phyloP scores from a whole-genome alignment of 2,113 vertebrate species.

The Corythornis madagascariensis region DNA sequence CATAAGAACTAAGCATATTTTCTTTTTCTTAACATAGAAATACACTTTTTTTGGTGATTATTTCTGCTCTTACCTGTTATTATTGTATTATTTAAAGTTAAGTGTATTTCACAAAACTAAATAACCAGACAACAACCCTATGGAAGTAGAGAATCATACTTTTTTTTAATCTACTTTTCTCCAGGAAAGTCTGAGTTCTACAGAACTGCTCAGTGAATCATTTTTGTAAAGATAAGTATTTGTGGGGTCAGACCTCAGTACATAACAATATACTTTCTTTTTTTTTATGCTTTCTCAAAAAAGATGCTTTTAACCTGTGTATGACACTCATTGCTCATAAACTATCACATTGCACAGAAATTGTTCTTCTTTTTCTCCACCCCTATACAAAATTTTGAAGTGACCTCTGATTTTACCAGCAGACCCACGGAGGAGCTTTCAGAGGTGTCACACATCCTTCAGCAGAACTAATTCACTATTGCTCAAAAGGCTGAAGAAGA shows the following conservation, averaged over 20 bases:
- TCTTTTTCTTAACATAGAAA: neutral
- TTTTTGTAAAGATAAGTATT: neutral
- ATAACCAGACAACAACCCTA: neutral
- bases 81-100: neutral
- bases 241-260: neutral
- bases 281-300: neutral
- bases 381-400: neutral
- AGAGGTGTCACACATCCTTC: neutral
- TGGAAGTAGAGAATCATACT: neutral
- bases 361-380: neutral
- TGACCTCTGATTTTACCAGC: neutral
- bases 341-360: neutral
- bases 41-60: neutral
- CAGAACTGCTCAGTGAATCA: neutral
- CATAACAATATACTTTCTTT: neutral
- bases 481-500: neutral
- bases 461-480: neutral
- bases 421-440: neutral
- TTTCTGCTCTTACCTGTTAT: neutral
- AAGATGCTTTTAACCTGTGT: neutral
- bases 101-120: neutral
- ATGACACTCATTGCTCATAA: neutral
- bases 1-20: neutral
- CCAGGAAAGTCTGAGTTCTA: neutral
- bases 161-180: neutral